Evolutionary conservation across 2,888 invertebrate genomes (phyloP).

Genomic region (Eristalis intricaria): DNA sequence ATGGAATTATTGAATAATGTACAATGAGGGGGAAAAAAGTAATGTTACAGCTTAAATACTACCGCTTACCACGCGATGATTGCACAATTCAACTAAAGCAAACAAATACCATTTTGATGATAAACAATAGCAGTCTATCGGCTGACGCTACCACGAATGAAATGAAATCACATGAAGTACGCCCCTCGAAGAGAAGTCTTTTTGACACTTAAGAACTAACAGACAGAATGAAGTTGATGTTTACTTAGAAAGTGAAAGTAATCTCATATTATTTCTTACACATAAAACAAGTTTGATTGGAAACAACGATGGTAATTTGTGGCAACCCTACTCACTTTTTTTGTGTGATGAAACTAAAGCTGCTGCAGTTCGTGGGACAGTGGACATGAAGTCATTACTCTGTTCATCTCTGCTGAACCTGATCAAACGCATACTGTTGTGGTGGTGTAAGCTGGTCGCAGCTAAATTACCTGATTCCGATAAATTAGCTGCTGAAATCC

Average conservation of each 20-base stretch:
- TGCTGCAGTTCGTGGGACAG: constrained; percentile 72
- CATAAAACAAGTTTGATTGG: not conserved
- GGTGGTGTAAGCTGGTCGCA: constrained; percentile 53
- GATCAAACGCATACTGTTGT: constrained; percentile 68
- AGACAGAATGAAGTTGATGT: not conserved
- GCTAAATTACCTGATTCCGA: constrained; percentile 69
- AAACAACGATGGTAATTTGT: constrained; percentile 52
- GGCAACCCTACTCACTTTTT: constrained; percentile 75
- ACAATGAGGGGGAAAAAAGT: not conserved
- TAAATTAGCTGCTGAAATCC: constrained; percentile 74
- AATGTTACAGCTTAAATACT: not conserved
- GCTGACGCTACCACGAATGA: not conserved
- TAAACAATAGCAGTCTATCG: not conserved
- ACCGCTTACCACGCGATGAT: not conserved
- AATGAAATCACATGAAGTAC: not conserved
- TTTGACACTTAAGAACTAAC: constrained; percentile 16
- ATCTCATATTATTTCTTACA: not conserved
- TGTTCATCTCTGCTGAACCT: constrained; percentile 64
- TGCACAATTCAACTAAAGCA: not conserved
- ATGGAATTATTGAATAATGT: not conserved
- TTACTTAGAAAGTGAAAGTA: constrained; percentile 11
- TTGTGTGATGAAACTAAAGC: constrained; percentile 45
- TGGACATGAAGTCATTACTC: constrained; percentile 68
- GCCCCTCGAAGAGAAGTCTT: not conserved
- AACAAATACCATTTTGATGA: too few species aligned